These are phyloP conservation scores for Colostygia pectinataria DNA, from an alignment of 2,888 invertebrate species.

Conservation along the genomic window DNA sequence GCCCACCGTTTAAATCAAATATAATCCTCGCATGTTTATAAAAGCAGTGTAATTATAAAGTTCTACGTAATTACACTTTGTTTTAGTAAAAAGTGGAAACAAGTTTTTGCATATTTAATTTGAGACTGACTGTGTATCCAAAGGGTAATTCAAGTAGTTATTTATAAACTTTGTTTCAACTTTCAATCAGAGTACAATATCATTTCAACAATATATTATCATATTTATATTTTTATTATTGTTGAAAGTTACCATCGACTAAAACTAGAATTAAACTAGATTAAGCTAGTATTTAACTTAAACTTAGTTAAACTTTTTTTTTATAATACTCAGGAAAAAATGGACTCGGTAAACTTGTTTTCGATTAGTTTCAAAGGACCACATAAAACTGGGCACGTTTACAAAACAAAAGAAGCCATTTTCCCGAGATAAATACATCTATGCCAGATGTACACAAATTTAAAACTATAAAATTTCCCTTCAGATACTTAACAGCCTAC, in stretches of 20 bases:
- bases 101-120: constrained; percentile 16
- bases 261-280: no score
- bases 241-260: no score
- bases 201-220: no score
- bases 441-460: constrained; percentile 11
- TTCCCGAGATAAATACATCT: neutral
- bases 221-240: no score
- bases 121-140: no score
- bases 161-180: no score
- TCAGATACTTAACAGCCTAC: constrained; percentile 22
- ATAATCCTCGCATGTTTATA: constrained; percentile 27
- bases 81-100: constrained; percentile 3
- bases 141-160: no score
- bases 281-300: no score
- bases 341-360: no score
- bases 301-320: no score
- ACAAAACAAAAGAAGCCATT: neutral
- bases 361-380: neutral
- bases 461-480: constrained; percentile 26
- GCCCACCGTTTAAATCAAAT: constrained; percentile 27
- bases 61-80: constrained; percentile 5
- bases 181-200: no score
- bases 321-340: no score
- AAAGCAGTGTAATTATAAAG: constrained; percentile 24
- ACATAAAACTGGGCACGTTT: neutral